A percentile compares a stretch with the other conserved stretches of the same genome.
These are phyloP conservation scores for Leptobrachium leishanense DNA, from an alignment of 2,113 vertebrate species.

Conservation along the genomic window DNA sequence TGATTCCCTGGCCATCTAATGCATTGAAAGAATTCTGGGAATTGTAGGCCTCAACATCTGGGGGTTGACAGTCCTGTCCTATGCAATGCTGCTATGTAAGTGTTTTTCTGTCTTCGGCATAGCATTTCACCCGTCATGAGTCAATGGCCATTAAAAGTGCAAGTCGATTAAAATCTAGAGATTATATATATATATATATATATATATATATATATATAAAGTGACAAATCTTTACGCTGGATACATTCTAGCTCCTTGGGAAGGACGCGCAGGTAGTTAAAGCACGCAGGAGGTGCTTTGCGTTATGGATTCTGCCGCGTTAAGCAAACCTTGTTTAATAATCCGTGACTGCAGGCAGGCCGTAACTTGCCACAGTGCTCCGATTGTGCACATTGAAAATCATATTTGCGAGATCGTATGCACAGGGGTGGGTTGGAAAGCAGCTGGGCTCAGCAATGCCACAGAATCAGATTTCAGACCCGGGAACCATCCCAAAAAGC, in stretches of 20 bases:
- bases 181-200: no score
- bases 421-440: neutral
- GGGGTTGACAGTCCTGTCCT: no score
- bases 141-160: no score
- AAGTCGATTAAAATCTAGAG: no score
- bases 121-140: no score
- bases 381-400: conserved; percentile 15
- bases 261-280: neutral
- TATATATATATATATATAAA: no score
- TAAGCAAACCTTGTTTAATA: conserved; percentile 37
- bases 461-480: conserved; percentile 4
- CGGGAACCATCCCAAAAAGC: conserved; percentile 1
- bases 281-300: conserved; percentile 25
- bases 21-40: no score
- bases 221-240: no score
- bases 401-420: conserved; percentile 1
- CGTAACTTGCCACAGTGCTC: conserved; percentile 14
- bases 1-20: no score
- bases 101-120: no score
- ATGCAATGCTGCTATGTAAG: no score
- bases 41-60: no score
- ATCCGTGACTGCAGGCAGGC: conserved; percentile 32
- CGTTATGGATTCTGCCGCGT: conserved; percentile 22
- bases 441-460: conserved; percentile 3
- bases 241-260: neutral